Evolutionary conservation across 2,113 vertebrate genomes (phyloP), one percentile per base, ranked within the genome.

Genomic region (Alaudala cheleensis): DNA sequence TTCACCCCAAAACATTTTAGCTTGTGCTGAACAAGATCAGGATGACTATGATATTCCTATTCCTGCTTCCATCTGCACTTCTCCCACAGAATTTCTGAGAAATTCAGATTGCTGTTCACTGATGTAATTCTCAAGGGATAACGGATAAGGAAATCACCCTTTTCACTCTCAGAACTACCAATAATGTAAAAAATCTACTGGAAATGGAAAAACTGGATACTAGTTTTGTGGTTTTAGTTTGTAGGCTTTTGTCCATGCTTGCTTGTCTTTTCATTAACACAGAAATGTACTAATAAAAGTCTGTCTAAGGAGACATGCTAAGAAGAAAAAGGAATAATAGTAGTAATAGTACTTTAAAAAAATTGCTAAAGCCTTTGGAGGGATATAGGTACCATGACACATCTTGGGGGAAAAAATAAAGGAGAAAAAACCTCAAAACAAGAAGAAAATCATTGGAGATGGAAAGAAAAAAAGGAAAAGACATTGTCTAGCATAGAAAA

Each of bases 121-220:
- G 53, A 89, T 86, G 65, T 33, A 93, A 80, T 90, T 90, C 47
- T 83, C 74, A 88, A 88, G 90, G 62, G 66, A 58, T 29, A 5
- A 11, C 34, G 1, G 5, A 20, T 53, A 64, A 24, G 16, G 19
- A 92, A 78, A 72, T 84, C 12, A 57, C 3, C 6, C 18, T 31
- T 70, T 76, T 4, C 16, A 45, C 13, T 88, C n/a, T 56, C 58
- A 65, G 37, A 56, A 57, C 12, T 49, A 37, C 13, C 57, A 20
- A 53, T 64, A 69, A 80, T 3, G 3, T 9, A 84, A 58, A 62
- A 57, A 69, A n/a, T 88, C 69, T 67, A 53, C 20, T 44, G 60
- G 76, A 65, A 79, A 65, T 39, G 10, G 40, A 62, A 62, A 76
- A 24, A 37, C 2, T 39, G 12, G 11, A 70, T 54, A 37, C 1